Conservation (phyloP, 2,797 vertebrate genomes). For the Acanthurus leucopareius region DNA sequence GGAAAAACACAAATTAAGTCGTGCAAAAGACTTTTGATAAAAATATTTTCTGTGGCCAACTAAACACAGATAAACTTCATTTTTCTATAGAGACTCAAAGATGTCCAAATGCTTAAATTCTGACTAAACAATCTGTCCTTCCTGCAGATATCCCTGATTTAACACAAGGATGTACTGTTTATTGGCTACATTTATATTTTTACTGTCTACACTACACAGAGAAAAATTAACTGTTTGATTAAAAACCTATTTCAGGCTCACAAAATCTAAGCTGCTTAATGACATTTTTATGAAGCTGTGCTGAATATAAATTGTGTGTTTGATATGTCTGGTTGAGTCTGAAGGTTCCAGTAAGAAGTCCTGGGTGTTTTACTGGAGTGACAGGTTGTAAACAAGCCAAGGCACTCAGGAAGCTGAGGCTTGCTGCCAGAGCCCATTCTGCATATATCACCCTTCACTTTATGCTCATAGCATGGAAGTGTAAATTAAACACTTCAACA, state of each 20-base stretch:
- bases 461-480: constrained; percentile 28
- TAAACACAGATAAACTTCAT: background rate
- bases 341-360: constrained; percentile 15
- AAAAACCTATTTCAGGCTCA: constrained; percentile 22
- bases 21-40: background rate
- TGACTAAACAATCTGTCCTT: background rate
- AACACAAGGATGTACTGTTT: background rate
- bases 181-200: constrained; percentile 19
- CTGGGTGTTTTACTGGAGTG: constrained; percentile 28
- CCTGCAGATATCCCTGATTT: constrained; percentile 5
- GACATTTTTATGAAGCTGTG: constrained; percentile 45
- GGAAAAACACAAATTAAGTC: background rate
- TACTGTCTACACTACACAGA: constrained; percentile 4
- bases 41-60: background rate
- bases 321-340: constrained; percentile 46
- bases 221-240: constrained; percentile 29
- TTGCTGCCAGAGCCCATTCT: constrained; percentile 40
- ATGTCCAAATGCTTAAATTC: constrained; percentile 14
- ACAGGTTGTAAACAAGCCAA: constrained; percentile 62
- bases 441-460: constrained; percentile 59
- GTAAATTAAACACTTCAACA: constrained; percentile 56
- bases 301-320: constrained; percentile 60
- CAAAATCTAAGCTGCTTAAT: constrained; percentile 28
- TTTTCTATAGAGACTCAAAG: background rate
- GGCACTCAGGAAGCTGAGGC: constrained; percentile 28